Base-by-base conservation (phyloP, 2,888 invertebrate species). In the Ennomos erosarius region DNA sequence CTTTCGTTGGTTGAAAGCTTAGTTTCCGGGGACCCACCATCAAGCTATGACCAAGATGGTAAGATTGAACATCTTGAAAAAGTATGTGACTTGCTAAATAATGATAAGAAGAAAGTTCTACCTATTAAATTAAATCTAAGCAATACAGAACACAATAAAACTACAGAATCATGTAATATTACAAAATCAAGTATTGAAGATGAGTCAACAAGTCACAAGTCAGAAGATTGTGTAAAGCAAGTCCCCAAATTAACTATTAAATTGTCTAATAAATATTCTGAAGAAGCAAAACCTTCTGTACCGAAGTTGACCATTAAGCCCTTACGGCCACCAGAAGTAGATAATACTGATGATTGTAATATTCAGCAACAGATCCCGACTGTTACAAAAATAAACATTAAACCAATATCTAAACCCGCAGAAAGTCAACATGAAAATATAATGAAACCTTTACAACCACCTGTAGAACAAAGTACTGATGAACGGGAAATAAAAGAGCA, bases 241-340 rank as follows among this genome's bases (percentile, higher is more conserved):
- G 85, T 93, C 50, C 93, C 93, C 39, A 93, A 93, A 79, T 74
- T 93, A 62, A 93, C 93, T 48, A 92, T 93, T 38, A 93, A 92
- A 80, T 73, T 92, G 58, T 74, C 82, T 38, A 82, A 75, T 65
- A 92, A 87, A 74, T 83, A 81, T 67, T 43, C 74, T 35, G 90
- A 90, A 51, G 91, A 91, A 76, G 70, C 76, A 9, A 90, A 89
- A 72, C 79, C 85, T 47, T 82, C 86, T 50, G 74, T 89, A 65
- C 90, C 91, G 36, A 92, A 91, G 80, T 64, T 92, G 34, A 90
- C 90, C 55, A 88, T 89, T 53, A 88, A 86, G 75, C 81, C 85
- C 44, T 73, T 87, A 38, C 83, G 74, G 65, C 82, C 81, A 37
- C 36, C 55, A 47, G 79, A 78, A 62, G 26, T 5, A 6, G 63